Percentiles rank a stretch among this genome's conserved stretches.
Conservation (phyloP, 2,888 invertebrate species). For the Tetragonisca angustula region DNA sequence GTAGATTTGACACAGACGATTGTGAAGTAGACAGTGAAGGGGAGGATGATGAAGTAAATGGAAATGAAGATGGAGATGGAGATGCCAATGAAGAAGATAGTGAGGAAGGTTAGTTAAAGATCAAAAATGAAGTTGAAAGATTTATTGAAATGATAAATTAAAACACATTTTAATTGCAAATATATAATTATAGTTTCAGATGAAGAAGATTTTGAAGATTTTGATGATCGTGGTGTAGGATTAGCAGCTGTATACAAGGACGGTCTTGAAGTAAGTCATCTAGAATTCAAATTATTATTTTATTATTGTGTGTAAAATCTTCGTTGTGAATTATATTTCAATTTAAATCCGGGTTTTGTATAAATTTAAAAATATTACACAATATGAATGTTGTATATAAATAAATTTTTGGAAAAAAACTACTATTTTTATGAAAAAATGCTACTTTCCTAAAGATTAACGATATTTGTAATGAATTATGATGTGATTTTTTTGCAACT, state of each 20-base stretch:
- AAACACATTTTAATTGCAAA: slow-evolving; percentile 59
- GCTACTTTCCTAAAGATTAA: no score
- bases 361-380: no score
- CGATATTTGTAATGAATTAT: not conserved
- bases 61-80: slow-evolving; percentile 90
- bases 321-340: not conserved
- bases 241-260: slow-evolving; percentile 90
- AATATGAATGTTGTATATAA: no score
- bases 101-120: slow-evolving; percentile 79
- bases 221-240: slow-evolving; percentile 88
- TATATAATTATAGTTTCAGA: slow-evolving; percentile 84
- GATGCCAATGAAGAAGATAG: slow-evolving; percentile 85
- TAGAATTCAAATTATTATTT: not conserved
- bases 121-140: not conserved
- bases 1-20: slow-evolving; percentile 90
- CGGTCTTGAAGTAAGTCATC: slow-evolving; percentile 86
- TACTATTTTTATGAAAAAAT: no score
- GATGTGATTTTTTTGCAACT: not conserved
- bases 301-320: not conserved
- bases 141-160: not conserved
- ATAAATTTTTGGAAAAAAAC: no score
- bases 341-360: not conserved
- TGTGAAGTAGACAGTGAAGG: slow-evolving; percentile 92
- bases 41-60: slow-evolving; percentile 91
- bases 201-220: slow-evolving; percentile 87